A percentile compares a stretch with the other conserved stretches of the same genome.
Evolutionary conservation across 2,113 vertebrate genomes (phyloP).

Genomic region (Sinocyclocheilus maitianheensis): DNA sequence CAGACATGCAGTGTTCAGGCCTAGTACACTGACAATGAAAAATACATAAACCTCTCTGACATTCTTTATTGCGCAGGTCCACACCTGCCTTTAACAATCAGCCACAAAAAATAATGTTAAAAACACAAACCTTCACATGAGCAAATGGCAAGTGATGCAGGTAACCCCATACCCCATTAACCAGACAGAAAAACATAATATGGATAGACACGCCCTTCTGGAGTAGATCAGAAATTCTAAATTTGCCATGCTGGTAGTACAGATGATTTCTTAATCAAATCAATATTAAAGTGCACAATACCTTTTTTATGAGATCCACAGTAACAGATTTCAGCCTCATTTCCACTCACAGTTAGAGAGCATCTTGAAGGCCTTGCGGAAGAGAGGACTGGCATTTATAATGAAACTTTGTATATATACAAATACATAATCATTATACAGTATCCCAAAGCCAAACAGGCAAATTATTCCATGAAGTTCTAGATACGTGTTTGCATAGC

Average conservation of each 20-base stretch:
- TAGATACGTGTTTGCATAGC: neutral
- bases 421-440: neutral
- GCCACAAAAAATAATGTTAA: neutral
- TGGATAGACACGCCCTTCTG: neutral
- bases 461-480: neutral
- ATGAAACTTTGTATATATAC: neutral
- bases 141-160: neutral
- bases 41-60: slow-evolving; percentile 36
- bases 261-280: neutral
- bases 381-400: neutral
- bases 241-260: neutral
- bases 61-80: slow-evolving; percentile 53
- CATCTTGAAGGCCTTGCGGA: neutral
- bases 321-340: neutral
- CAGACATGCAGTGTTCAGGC: slow-evolving; percentile 34
- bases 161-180: slow-evolving; percentile 25
- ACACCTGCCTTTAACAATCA: slow-evolving; percentile 48
- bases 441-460: neutral
- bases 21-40: slow-evolving; percentile 12
- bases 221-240: neutral
- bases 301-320: slow-evolving; percentile 27
- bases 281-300: slow-evolving; percentile 4
- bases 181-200: neutral
- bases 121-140: slow-evolving; percentile 7
- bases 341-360: neutral